Percentiles rank a stretch among this genome's conserved stretches.
These are phyloP conservation scores for Alces alces DNA, from an alignment of 2,113 vertebrate species.

Conservation along the genomic window DNA sequence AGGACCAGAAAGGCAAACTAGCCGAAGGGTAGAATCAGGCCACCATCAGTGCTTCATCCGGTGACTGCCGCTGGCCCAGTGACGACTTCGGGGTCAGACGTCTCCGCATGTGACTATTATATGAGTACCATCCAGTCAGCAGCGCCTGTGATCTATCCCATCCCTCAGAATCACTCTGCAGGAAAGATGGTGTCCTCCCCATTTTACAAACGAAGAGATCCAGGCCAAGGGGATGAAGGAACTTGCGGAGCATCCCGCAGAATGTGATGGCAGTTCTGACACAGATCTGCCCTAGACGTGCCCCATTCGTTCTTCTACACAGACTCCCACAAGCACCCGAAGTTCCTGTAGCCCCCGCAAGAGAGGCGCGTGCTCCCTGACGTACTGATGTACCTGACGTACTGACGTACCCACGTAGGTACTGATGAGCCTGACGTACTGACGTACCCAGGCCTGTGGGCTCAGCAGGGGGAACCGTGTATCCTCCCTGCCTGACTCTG, in stretches of 20 bases:
- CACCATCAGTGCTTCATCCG: rapidly evolving
- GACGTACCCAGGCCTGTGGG: neutral
- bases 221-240: neutral
- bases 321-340: neutral
- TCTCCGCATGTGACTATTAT: rapidly evolving
- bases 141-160: too few relatives aligned
- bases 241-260: neutral
- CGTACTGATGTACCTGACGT: rapidly evolving
- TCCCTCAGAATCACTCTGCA: neutral
- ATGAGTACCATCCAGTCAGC: neutral
- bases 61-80: rapidly evolving
- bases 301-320: rapidly evolving
- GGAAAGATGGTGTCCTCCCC: too few relatives aligned
- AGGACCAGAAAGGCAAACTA: neutral
- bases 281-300: rapidly evolving
- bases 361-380: neutral
- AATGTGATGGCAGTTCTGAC: neutral
- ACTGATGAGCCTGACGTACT: neutral
- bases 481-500: neutral
- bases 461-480: rapidly evolving
- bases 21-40: rapidly evolving
- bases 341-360: rapidly evolving
- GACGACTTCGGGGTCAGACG: rapidly evolving
- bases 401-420: neutral
- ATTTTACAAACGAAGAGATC: neutral